phyloP scores from a whole-genome alignment of 2,797 vertebrate genomes.

The Carcharodon carcharias region DNA sequence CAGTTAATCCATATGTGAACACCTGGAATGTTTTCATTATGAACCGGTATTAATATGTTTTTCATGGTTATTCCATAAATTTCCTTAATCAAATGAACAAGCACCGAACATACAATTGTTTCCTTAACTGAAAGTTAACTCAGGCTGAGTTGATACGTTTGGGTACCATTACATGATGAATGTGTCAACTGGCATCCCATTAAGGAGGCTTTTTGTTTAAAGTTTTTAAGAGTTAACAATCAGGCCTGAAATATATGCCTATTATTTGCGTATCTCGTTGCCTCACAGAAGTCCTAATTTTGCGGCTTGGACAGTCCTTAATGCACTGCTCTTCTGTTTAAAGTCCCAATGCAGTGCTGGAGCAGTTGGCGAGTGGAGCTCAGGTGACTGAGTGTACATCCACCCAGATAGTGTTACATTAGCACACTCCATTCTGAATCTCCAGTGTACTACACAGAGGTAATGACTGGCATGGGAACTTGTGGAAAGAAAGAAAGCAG shows the following conservation, averaged over 20 bases:
- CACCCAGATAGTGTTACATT: background rate
- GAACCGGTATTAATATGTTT: background rate
- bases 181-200: background rate
- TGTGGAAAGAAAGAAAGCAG: background rate
- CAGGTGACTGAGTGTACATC: background rate
- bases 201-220: background rate
- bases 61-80: background rate
- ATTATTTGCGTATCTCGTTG: background rate
- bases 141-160: background rate
- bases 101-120: background rate
- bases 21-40: background rate
- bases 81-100: background rate
- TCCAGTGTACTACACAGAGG: background rate
- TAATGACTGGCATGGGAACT: background rate
- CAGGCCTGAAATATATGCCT: background rate
- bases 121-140: background rate
- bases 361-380: background rate
- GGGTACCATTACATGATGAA: too few relatives aligned
- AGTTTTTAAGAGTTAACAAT: background rate
- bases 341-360: background rate
- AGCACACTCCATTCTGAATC: background rate
- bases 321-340: background rate
- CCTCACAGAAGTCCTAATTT: background rate
- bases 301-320: background rate
- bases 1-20: background rate